These are phyloP conservation scores for Micropoecilia bifurca DNA, from an alignment of 2,797 vertebrate genomes.

Conservation along the genomic window DNA sequence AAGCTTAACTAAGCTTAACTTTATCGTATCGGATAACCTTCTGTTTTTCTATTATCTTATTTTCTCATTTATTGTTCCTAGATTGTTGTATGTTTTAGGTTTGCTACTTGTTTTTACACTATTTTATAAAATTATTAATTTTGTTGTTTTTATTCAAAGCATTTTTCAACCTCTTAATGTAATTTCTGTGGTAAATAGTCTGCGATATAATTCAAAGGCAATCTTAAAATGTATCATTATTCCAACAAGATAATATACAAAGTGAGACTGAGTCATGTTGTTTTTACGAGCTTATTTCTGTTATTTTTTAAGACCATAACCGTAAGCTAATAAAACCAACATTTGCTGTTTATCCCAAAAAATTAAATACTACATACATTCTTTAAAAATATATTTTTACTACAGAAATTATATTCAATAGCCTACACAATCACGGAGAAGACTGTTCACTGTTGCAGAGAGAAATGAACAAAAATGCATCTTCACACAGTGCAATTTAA, in stretches of 20 bases:
- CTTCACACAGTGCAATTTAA: neutral
- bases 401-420: neutral
- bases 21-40: neutral
- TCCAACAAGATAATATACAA: neutral
- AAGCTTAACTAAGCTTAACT: slow-evolving; percentile 20
- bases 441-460: neutral
- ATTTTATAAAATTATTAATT: neutral
- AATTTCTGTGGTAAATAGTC: neutral
- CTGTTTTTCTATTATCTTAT: neutral
- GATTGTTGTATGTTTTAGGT: neutral
- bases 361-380: neutral
- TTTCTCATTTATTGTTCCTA: neutral
- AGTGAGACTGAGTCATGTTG: neutral
- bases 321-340: neutral
- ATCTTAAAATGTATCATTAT: neutral
- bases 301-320: neutral
- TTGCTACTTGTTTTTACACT: neutral
- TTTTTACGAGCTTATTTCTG: neutral
- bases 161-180: neutral
- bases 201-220: neutral
- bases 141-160: neutral
- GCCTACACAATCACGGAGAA: neutral
- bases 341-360: neutral
- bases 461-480: neutral
- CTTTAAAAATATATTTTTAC: neutral